Percentiles rank a stretch among this genome's conserved stretches.
Conservation (phyloP, 2,888 invertebrate species). For the Rhingia rostrata region DNA sequence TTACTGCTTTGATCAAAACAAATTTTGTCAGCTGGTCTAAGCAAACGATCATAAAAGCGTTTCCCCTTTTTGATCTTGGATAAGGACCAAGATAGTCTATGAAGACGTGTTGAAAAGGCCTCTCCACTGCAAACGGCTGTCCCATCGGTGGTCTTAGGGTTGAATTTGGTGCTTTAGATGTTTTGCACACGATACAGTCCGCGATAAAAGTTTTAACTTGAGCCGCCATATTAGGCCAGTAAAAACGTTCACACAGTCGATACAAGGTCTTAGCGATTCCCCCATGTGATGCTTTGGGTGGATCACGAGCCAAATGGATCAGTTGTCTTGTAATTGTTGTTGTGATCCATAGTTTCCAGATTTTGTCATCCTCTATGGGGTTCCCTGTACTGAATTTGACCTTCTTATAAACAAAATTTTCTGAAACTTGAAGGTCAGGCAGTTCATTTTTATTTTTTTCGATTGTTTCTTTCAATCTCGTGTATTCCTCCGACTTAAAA, state of each 20-base stretch:
- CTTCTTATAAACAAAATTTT: neutral
- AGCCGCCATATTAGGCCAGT: too few relatives aligned
- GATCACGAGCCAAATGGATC: too few relatives aligned
- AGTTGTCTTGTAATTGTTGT: neutral
- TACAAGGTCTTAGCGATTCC: too few relatives aligned
- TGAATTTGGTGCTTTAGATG: too few relatives aligned
- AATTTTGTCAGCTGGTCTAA: neutral
- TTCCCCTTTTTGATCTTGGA: neutral
- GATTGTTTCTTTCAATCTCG: neutral
- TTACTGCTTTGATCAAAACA: neutral
- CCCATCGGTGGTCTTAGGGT: too few relatives aligned
- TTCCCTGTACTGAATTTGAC: neutral
- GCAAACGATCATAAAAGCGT: neutral
- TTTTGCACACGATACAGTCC: too few relatives aligned
- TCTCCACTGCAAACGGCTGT: neutral
- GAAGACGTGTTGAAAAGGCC: neutral
- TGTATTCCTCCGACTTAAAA: neutral
- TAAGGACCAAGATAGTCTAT: neutral
- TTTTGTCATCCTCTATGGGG: neutral
- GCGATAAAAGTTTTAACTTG: too few relatives aligned
- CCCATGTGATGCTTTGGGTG: too few relatives aligned
- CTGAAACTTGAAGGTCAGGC: constrained; percentile 10
- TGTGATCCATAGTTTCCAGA: neutral
- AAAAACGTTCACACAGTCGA: too few relatives aligned
- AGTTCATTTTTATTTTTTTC: neutral